Evolutionary conservation across 2,888 invertebrate genomes (phyloP).

Genomic region (Zootermopsis nevadensis): DNA sequence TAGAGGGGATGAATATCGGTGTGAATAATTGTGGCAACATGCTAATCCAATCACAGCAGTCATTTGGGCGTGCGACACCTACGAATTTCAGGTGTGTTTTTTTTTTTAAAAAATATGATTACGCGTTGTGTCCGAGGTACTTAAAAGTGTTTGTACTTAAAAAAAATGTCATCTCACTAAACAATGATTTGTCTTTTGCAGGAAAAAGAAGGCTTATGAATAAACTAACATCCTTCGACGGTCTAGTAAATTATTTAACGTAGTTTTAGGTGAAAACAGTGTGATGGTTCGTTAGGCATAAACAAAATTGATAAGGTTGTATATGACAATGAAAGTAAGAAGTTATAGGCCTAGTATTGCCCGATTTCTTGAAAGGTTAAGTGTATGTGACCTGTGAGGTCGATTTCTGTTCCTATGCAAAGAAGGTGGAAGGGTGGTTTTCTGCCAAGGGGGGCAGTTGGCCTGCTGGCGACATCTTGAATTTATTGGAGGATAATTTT

Average conservation of each 20-base stretch:
- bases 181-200: slow-evolving; percentile 21
- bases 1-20: slow-evolving; percentile 20
- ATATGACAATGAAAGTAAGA: background rate
- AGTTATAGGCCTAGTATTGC: slow-evolving; percentile 43
- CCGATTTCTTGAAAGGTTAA: background rate
- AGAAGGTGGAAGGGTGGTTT: background rate
- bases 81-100: no score
- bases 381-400: background rate
- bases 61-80: background rate
- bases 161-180: background rate
- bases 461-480: background rate
- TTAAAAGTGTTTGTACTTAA: slow-evolving; percentile 37
- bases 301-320: slow-evolving; percentile 9
- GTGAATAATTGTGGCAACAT: background rate
- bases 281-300: background rate
- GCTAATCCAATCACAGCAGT: background rate
- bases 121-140: background rate
- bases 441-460: background rate
- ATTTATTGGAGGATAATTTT: background rate
- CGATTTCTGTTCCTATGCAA: background rate
- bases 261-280: slow-evolving; percentile 12
- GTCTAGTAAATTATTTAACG: slow-evolving; percentile 10
- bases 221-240: slow-evolving; percentile 32
- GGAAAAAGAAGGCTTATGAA: background rate
- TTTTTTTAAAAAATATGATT: no score